Percentiles rank a stretch among this genome's conserved stretches.
These are phyloP conservation scores for Bubo bubo DNA, from an alignment of 2,113 vertebrate species.

Conservation along the genomic window DNA sequence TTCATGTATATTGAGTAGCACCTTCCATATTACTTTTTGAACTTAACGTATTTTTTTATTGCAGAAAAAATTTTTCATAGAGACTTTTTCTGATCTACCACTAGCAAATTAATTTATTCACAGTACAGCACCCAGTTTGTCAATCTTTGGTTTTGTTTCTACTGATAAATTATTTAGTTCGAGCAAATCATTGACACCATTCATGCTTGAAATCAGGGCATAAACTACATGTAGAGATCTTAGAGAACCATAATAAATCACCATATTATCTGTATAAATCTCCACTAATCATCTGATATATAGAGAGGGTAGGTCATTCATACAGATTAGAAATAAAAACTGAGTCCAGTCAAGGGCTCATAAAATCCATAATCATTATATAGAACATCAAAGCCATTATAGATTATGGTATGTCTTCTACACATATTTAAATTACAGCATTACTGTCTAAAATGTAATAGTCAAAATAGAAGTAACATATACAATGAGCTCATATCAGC, in stretches of 20 bases:
- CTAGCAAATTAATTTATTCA: not conserved
- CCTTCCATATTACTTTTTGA: not conserved
- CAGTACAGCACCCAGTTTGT: not conserved
- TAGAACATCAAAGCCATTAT: not conserved
- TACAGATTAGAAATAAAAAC: conserved; percentile 41
- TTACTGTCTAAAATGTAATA: not conserved
- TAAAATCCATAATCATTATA: not conserved
- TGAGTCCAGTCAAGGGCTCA: not conserved
- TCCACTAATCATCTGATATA: conserved; percentile 10
- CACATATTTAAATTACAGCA: not conserved
- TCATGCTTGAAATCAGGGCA: conserved; percentile 22
- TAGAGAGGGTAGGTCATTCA: conserved; percentile 7
- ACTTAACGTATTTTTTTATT: not conserved
- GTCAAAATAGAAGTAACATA: not conserved
- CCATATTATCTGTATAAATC: conserved; percentile 20
- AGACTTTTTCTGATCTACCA: not conserved
- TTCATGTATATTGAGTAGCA: not conserved
- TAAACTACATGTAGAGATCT: not conserved
- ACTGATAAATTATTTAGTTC: conserved; percentile 25
- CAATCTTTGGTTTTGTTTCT: conserved; percentile 26
- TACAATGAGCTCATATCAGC: not conserved
- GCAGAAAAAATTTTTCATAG: not conserved
- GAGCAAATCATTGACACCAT: not conserved
- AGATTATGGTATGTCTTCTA: not conserved
- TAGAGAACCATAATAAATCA: conserved; percentile 28